These are phyloP conservation scores for Muscina levida DNA, from an alignment of 2,888 invertebrate species.

Conservation along the genomic window DNA sequence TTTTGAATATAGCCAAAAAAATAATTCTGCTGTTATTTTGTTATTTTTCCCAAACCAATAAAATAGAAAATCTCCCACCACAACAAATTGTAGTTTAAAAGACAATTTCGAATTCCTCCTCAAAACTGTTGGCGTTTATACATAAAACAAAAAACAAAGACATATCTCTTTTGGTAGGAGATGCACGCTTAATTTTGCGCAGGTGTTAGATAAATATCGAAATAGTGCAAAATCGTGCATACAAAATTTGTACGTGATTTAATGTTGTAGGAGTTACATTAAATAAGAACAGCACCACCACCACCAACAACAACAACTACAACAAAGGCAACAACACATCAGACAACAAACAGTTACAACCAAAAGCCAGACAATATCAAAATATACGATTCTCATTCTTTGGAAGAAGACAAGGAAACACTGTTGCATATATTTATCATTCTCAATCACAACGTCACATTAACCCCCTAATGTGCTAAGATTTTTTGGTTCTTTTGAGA, in stretches of 20 bases:
- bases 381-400: constrained; percentile 55
- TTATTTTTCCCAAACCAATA: constrained; percentile 16
- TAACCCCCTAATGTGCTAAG: constrained; percentile 29
- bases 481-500: not conserved
- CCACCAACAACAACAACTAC: constrained; percentile 26
- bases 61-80: constrained; percentile 15
- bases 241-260: constrained; percentile 79
- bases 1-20: too few species aligned
- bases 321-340: constrained; percentile 36
- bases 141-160: not conserved
- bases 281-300: constrained; percentile 55
- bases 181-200: constrained; percentile 68
- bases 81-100: constrained; percentile 9
- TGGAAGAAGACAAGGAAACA: constrained; percentile 14
- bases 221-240: constrained; percentile 79
- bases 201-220: constrained; percentile 78
- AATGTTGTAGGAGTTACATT: constrained; percentile 77
- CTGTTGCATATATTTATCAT: constrained; percentile 29
- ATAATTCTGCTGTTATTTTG: too few species aligned
- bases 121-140: constrained; percentile 7
- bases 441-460: constrained; percentile 27
- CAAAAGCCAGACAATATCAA: constrained; percentile 20
- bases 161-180: not conserved
- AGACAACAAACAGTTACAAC: constrained; percentile 46
- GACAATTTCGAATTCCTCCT: constrained; percentile 37